Conservation (phyloP, 2,797 vertebrate species). For the Chromobotia macracanthus region DNA sequence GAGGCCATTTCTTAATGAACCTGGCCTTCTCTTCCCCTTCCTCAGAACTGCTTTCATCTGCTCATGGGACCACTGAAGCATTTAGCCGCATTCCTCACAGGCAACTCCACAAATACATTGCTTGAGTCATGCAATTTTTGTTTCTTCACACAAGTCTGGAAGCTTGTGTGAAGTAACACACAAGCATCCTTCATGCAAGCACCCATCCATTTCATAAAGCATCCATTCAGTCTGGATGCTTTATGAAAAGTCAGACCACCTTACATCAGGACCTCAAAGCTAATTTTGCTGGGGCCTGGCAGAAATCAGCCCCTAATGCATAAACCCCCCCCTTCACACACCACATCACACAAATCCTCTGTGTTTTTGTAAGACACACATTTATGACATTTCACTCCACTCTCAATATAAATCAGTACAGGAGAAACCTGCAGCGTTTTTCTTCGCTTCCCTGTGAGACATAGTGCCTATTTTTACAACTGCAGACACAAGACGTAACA, state of each 20-base stretch:
- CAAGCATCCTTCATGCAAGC: no score
- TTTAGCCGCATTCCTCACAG: conserved; percentile 41
- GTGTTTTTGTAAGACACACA: conserved; percentile 77
- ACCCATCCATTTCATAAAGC: no score
- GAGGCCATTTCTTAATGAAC: conserved; percentile 46
- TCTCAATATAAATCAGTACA: conserved; percentile 74
- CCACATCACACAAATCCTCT: conserved; percentile 67
- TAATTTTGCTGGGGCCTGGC: conserved; percentile 42
- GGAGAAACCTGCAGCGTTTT: conserved; percentile 62
- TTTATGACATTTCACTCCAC: conserved; percentile 80
- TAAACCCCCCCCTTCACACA: conserved; percentile 76
- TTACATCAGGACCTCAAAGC: conserved; percentile 68
- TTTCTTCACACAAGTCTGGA: conserved; percentile 54
- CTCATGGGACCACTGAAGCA: conserved; percentile 36
- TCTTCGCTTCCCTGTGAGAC: conserved; percentile 71
- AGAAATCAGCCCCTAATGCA: conserved; percentile 73
- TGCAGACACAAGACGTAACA: conserved; percentile 78
- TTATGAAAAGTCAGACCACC: conserved; percentile 56
- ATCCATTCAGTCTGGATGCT: conserved; percentile 71
- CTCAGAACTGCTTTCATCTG: conserved; percentile 28
- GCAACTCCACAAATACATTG: conserved; percentile 57
- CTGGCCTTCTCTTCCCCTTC: conserved; percentile 37
- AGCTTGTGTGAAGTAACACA: no score
- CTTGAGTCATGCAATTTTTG: conserved; percentile 55
- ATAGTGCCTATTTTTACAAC: conserved; percentile 78